A percentile compares a stretch with the other conserved stretches of the same genome.
Evolutionary conservation across 1,140 invertebrate species (phyloP).

Genomic region (Drosophila auraria): DNA sequence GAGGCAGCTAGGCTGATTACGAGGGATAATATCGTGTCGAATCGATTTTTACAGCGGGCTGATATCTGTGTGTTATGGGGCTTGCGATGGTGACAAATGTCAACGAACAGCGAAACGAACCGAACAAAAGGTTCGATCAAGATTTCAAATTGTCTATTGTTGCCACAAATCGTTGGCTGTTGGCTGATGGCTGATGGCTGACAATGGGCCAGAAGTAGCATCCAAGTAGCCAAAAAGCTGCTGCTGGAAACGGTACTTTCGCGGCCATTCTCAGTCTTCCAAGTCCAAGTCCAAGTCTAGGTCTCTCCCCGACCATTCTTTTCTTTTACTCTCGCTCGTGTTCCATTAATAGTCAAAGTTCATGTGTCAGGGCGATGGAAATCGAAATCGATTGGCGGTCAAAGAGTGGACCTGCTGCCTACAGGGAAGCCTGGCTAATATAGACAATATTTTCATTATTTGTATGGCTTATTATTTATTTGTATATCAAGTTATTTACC

Average conservation of each 20-base stretch:
- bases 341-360: slow-evolving; percentile 64
- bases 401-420: slow-evolving; percentile 13
- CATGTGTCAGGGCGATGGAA: slow-evolving; percentile 63
- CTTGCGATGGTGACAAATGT: slow-evolving; percentile 63
- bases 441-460: neutral
- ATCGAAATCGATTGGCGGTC: slow-evolving; percentile 60
- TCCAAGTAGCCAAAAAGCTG: slow-evolving; percentile 40
- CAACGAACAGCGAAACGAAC: slow-evolving; percentile 68
- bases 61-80: neutral
- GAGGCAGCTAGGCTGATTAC: slow-evolving; percentile 32
- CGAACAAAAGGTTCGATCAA: slow-evolving; percentile 65
- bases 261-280: slow-evolving; percentile 27
- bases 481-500: too few species aligned
- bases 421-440: slow-evolving; percentile 7
- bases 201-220: slow-evolving; percentile 51
- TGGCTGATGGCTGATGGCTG: neutral
- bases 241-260: slow-evolving; percentile 69
- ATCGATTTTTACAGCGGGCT: slow-evolving; percentile 19
- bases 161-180: slow-evolving; percentile 36
- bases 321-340: slow-evolving; percentile 36
- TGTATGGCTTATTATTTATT: too few species aligned
- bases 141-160: slow-evolving; percentile 74
- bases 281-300: neutral
- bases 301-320: slow-evolving; percentile 6
- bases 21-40: slow-evolving; percentile 25